Base-by-base conservation (phyloP, 2,113 vertebrate genomes). In the Lota lota region DNA sequence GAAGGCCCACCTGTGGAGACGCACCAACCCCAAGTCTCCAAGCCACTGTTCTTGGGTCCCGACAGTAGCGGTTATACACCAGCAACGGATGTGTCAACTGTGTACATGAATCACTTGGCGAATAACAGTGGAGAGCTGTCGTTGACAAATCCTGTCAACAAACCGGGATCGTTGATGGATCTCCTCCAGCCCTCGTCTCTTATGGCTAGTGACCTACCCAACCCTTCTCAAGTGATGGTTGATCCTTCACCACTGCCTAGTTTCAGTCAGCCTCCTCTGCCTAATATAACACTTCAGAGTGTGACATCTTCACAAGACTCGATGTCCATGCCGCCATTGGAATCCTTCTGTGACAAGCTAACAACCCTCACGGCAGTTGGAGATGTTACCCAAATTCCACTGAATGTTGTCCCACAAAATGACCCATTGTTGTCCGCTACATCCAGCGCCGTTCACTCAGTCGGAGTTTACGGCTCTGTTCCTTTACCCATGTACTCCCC, bases 241-340 rank as follows among this genome's bases (percentile, higher is more conserved):
- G 85, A 89, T 51, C 73, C 81, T 59, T 61, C 87, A 14, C 84
- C 64, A 73, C 78, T 80, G n/a, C 78, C 78, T 28, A 69, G 69
- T 73, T 79, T 78, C 74, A 87, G 68, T 76, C 84, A 68, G 50
- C 74, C 81, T 47, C 75, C 72, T 58, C 70, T 83, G 36, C 40
- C 86, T 19, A 88, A 76, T 69, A 82, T 92, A 18, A 76, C 89
- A 4, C 84, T 91, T 69, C 85, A 90, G 56, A 82, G 90, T 19
- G 82, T 88, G 22, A 80, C 86, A 5, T 33, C 81, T 8, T 53
- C 80, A 40, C 86, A 87, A 62, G 83, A 81, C 18, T 75, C 83
- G 7, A 67, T 80, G 10, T 47, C 72, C 56, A 71, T 88, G 7
- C 71, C 81, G 57, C 40, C 40, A 11, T 47, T 47, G 40, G 89